These are phyloP conservation scores for Spea hammondii DNA, from an alignment of 2,797 vertebrate genomes.

Conservation along the genomic window DNA sequence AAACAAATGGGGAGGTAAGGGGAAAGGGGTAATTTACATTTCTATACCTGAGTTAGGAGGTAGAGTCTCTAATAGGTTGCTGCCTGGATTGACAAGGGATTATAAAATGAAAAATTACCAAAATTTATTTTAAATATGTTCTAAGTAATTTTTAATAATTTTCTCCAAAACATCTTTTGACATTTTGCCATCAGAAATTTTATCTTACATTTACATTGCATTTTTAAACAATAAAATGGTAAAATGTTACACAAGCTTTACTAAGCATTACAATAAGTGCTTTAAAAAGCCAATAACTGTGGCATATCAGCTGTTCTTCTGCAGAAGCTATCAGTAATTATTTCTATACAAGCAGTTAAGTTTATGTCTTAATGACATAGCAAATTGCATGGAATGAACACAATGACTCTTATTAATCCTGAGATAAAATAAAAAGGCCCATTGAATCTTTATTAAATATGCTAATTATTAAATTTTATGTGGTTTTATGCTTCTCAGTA, in stretches of 20 bases:
- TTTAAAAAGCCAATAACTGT: constrained; percentile 47
- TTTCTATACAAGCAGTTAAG: constrained; percentile 47
- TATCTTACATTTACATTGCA: background rate
- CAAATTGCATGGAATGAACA: constrained; percentile 48
- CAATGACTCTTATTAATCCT: constrained; percentile 44
- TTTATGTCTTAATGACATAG: constrained; percentile 42
- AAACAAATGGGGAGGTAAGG: too few relatives aligned
- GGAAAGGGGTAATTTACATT: too few relatives aligned
- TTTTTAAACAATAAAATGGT: background rate
- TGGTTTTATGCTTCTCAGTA: constrained; percentile 49
- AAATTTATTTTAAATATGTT: too few relatives aligned
- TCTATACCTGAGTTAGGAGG: too few relatives aligned
- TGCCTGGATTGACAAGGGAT: too few relatives aligned
- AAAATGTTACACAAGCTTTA: constrained; percentile 14
- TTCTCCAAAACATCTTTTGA: background rate
- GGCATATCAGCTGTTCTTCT: constrained; percentile 18
- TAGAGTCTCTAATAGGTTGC: too few relatives aligned
- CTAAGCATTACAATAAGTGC: constrained; percentile 46
- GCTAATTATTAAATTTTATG: constrained; percentile 55
- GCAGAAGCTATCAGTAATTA: constrained; percentile 39
- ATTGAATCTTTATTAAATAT: constrained; percentile 52
- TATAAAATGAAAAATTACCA: too few relatives aligned
- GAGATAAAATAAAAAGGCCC: constrained; percentile 48
- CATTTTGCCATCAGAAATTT: background rate
- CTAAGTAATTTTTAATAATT: too few relatives aligned